Evolutionary conservation across 2,888 invertebrate species (phyloP).

Genomic region (Drosophila affinis): DNA sequence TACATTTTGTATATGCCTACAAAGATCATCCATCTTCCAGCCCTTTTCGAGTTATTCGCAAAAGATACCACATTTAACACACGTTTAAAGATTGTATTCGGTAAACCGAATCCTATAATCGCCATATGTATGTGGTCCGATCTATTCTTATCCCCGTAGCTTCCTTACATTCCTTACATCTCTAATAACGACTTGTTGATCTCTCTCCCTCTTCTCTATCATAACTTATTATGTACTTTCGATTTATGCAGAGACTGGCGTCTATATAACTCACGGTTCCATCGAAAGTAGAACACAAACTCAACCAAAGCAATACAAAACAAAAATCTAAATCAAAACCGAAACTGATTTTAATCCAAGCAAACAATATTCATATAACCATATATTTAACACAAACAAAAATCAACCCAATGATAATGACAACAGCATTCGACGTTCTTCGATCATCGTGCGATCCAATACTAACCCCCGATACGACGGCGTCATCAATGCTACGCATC

Average conservation of each 20-base stretch:
- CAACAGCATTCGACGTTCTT: constrained; percentile 40
- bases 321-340: not conserved
- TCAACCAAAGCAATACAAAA: constrained; percentile 22
- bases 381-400: constrained; percentile 30
- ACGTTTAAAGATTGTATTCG: not conserved
- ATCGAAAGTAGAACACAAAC: constrained; percentile 74
- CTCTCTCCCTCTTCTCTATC: constrained; percentile 61
- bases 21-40: not conserved
- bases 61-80: not conserved
- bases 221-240: constrained; percentile 51
- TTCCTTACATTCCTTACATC: constrained; percentile 25
- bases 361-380: constrained; percentile 13
- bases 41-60: not conserved
- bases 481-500: constrained; percentile 9
- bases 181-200: constrained; percentile 66
- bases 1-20: not conserved
- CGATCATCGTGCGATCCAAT: constrained; percentile 3
- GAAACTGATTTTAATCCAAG: constrained; percentile 30
- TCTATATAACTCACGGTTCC: constrained; percentile 82
- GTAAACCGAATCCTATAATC: not conserved
- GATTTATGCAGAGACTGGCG: constrained; percentile 82
- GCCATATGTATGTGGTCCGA: not conserved
- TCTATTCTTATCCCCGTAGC: not conserved
- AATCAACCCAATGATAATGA: constrained; percentile 44
- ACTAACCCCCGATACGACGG: constrained; percentile 26